These are phyloP conservation scores for Olivierus martensii DNA, from an alignment of 1,140 invertebrate genomes.

Conservation along the genomic window DNA sequence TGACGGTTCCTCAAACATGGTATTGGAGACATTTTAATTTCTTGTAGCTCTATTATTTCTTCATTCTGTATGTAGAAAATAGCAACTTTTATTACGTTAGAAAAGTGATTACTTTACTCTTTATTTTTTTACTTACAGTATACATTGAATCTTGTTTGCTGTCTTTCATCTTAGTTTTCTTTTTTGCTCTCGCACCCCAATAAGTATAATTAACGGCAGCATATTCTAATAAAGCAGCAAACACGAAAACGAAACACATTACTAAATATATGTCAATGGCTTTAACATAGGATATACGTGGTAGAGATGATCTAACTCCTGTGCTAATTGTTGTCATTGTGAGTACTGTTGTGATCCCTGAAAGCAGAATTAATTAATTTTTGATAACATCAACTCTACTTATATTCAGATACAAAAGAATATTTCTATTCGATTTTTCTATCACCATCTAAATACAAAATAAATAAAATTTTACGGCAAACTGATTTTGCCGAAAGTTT, in stretches of 20 bases:
- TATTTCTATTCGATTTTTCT: too few species aligned
- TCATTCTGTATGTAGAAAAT: slow-evolving; percentile 22
- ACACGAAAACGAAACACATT: slow-evolving; percentile 98
- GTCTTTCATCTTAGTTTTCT: slow-evolving; percentile 44
- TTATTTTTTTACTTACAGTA: too few species aligned
- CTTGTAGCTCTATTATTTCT: slow-evolving; percentile 64
- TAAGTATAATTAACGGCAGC: slow-evolving; percentile 98
- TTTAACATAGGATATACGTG: slow-evolving; percentile 94
- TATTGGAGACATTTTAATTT: slow-evolving; percentile 66
- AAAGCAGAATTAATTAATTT: too few species aligned
- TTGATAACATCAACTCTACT: too few species aligned
- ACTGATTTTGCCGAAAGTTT: too few species aligned
- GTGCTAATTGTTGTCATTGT: slow-evolving; percentile 99
- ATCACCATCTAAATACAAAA: too few species aligned
- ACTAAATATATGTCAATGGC: slow-evolving; percentile 98
- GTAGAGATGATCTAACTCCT: slow-evolving; percentile 85
- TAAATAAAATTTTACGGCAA: too few species aligned
- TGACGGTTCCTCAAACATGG: slow-evolving; percentile 58
- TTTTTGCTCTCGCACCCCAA: slow-evolving; percentile 87
- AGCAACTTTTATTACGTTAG: too few species aligned
- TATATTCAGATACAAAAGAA: too few species aligned
- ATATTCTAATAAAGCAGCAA: slow-evolving; percentile 91
- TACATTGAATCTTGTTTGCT: slow-evolving; percentile 5
- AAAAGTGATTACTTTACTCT: too few species aligned
- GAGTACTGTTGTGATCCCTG: slow-evolving; percentile 93